Conservation (phyloP, 2,888 invertebrate species). For the Timema podura region DNA sequence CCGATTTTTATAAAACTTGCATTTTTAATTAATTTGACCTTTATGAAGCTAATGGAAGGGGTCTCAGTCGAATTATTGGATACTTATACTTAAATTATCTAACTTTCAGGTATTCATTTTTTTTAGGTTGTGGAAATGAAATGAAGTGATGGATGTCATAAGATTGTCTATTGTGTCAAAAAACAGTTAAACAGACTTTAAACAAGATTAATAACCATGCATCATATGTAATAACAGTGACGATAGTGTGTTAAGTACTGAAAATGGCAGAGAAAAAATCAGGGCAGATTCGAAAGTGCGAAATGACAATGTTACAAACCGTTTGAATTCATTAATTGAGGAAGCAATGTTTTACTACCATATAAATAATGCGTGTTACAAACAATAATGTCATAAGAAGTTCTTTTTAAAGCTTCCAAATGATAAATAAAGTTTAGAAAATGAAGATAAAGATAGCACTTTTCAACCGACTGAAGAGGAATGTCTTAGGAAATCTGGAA, state of each 20-base stretch:
- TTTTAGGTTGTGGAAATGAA: neutral
- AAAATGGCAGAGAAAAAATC: conserved; percentile 1
- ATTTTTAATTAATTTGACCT: no score
- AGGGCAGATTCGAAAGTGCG: neutral
- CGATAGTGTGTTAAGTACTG: neutral
- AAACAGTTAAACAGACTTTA: conserved; percentile 1
- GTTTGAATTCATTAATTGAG: neutral
- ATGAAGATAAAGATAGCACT: neutral
- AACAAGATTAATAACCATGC: neutral
- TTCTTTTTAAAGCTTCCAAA: neutral
- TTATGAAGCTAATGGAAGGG: no score
- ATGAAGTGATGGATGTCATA: neutral
- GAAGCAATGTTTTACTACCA: no score
- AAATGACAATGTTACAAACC: neutral
- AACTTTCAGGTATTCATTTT: conserved; percentile 12
- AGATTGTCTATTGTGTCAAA: neutral
- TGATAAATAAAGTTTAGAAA: neutral
- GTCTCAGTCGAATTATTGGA: no score
- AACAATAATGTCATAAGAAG: conserved; percentile 2
- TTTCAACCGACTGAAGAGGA: neutral
- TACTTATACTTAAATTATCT: neutral
- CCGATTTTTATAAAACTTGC: no score
- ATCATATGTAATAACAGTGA: neutral
- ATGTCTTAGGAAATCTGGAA: neutral
- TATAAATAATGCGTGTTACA: no score